Conservation (phyloP, 2,888 invertebrate species). For the Coecobrya sp. region DNA sequence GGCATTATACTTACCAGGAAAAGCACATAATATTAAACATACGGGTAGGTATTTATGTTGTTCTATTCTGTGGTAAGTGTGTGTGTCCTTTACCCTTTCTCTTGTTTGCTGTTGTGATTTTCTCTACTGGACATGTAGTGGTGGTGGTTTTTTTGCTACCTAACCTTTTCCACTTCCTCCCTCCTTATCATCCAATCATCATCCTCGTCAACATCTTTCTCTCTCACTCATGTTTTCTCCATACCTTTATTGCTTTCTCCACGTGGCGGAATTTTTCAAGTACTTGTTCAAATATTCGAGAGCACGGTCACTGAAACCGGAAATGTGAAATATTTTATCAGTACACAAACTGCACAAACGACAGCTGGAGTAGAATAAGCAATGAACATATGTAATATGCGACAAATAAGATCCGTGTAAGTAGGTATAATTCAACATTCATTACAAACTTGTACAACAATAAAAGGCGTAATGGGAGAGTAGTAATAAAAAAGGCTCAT, state of each 20-base stretch:
- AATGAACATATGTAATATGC: neutral
- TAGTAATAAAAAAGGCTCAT: constrained; percentile 40
- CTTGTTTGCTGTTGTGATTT: neutral
- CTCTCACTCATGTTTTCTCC: neutral
- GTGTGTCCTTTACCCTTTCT: constrained; percentile 16
- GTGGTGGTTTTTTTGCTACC: constrained; percentile 19
- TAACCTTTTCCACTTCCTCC: constrained; percentile 57
- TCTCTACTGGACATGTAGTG: neutral
- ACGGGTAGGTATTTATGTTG: neutral
- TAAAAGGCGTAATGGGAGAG: constrained; percentile 22
- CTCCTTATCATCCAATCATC: constrained; percentile 35
- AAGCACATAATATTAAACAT: neutral
- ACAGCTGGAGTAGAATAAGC: neutral
- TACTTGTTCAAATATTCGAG: neutral
- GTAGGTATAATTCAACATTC: neutral
- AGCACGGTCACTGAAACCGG: neutral
- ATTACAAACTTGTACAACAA: neutral
- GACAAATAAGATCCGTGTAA: neutral
- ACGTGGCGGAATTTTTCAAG: constrained; percentile 37
- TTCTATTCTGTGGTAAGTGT: neutral
- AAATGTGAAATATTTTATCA: constrained; percentile 34
- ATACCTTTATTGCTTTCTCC: constrained; percentile 49
- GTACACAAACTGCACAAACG: neutral
- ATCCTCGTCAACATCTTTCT: constrained; percentile 13
- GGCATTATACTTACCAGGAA: neutral